Base-by-base conservation (phyloP, 1,140 invertebrate genomes). In the Diorhabda elongata region DNA sequence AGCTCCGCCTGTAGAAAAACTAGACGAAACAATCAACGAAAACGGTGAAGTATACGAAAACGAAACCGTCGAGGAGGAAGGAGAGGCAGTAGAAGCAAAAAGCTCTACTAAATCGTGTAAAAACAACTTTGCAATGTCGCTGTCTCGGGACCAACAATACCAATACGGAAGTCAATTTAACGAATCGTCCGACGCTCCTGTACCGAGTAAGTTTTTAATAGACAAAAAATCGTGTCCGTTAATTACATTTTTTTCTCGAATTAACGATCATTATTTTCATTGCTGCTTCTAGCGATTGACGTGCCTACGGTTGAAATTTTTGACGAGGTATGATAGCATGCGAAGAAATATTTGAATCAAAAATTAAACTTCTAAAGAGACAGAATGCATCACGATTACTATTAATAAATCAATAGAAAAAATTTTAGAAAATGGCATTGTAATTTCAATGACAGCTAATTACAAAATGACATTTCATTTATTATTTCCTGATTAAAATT, bases 101-200 rank as follows among this genome's bases (percentile, higher is more conserved):
- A 5, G 56, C 44, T 6, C 61, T 41, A 42, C 63, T 41, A 42
- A 26, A 4, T 6, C 47, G 47, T 6, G 6, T n/a, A 80, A 81
- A 84, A 74, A 44, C 0, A 85, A 84, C 69, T 93, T 93, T 81
- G 87, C 89, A 61, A 87, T 93, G 83, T 89, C 88, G 82, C 82
- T 93, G 63, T 88, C 86, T 73, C 86, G 85, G 76, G 86, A 87
- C 74, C 91, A 91, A 77, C 90, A 90, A 58, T 82, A 89, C 68
- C 90, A 91, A 57, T 93, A 93, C 76, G 90, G 88, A 63, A 84
- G 85, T 42, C 92, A 93, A 78, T 93, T 93, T 64, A 62, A 71
- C 41, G 69, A 56, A n/a, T 58, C 70, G n/a, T 42, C 47, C 41
- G 7, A 6, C 9, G 44, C 47, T 52, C 47, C 69, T 4, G 70